Conservation (phyloP, 2,113 vertebrate genomes). For the Sturnira hondurensis region DNA sequence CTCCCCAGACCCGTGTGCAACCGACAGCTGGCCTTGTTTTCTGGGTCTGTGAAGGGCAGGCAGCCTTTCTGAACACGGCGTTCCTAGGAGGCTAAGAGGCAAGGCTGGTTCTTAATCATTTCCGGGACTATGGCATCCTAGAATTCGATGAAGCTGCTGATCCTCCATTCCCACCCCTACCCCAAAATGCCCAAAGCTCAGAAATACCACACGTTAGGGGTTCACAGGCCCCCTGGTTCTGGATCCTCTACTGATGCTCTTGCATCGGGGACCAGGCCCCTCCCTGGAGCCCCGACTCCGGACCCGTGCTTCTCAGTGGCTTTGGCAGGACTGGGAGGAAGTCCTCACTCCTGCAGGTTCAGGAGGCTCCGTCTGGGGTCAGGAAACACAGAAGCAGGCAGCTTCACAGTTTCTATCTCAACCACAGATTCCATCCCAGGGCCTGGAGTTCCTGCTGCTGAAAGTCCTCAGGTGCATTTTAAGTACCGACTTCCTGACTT, state of each 20-base stretch:
- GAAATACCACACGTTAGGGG: fast-evolving
- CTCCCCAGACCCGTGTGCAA: background rate
- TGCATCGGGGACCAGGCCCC: no score
- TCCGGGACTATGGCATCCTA: background rate
- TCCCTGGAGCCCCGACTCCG: background rate
- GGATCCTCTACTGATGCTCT: background rate
- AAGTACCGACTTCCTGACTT: background rate
- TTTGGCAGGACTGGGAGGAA: background rate
- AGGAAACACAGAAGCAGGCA: background rate
- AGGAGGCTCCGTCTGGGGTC: background rate
- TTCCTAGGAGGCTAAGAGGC: background rate
- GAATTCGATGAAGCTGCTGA: no score
- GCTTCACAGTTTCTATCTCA: fast-evolving
- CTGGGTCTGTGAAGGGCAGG: background rate
- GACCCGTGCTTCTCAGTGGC: background rate
- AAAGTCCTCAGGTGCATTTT: background rate
- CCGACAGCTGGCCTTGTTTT: background rate
- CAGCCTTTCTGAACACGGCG: background rate
- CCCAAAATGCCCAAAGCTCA: fast-evolving
- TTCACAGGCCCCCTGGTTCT: background rate
- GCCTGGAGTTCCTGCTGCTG: background rate
- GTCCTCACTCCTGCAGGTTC: fast-evolving
- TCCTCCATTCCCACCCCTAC: fast-evolving
- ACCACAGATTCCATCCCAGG: background rate
- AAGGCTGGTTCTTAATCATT: background rate